Evolutionary conservation across 2,113 vertebrate species (phyloP).

Genomic region (Lagopus leucura): DNA sequence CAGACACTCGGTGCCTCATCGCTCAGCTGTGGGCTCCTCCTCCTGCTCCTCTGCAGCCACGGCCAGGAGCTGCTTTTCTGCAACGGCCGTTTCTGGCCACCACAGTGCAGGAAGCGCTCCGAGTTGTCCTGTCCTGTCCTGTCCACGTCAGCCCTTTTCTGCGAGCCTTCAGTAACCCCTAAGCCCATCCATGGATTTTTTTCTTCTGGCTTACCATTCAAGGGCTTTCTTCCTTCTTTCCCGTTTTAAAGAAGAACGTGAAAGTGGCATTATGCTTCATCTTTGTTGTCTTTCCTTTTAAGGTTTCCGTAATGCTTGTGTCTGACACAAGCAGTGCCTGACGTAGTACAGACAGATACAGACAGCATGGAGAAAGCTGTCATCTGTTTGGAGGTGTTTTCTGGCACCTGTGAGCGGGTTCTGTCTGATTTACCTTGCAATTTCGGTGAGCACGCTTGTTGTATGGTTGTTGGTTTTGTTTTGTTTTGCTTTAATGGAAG

Average conservation of each 20-base stretch:
- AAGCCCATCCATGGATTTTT: conserved; percentile 5
- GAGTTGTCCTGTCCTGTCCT: neutral
- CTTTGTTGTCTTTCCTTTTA: neutral
- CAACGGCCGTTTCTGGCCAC: neutral
- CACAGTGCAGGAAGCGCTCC: neutral
- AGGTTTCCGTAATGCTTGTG: conserved; percentile 12
- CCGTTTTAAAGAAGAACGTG: conserved; percentile 57
- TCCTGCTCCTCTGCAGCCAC: neutral
- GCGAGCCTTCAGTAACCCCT: conserved; percentile 22
- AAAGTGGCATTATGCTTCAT: conserved; percentile 34
- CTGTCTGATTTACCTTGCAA: neutral
- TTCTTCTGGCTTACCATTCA: conserved; percentile 45
- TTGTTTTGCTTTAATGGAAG: conserved; percentile 2
- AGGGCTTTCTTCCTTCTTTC: conserved; percentile 55
- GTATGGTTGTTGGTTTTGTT: neutral
- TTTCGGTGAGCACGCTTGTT: neutral
- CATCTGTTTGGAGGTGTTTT: neutral
- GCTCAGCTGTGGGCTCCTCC: neutral
- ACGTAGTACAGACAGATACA: neutral
- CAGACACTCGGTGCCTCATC: fast-evolving
- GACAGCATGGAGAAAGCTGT: neutral
- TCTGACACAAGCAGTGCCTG: neutral
- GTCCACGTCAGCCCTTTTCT: neutral
- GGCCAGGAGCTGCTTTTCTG: conserved; percentile 24
- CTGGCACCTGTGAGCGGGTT: neutral